Base-by-base conservation (phyloP, 2,888 invertebrate species). In the Plutella xylostella region DNA sequence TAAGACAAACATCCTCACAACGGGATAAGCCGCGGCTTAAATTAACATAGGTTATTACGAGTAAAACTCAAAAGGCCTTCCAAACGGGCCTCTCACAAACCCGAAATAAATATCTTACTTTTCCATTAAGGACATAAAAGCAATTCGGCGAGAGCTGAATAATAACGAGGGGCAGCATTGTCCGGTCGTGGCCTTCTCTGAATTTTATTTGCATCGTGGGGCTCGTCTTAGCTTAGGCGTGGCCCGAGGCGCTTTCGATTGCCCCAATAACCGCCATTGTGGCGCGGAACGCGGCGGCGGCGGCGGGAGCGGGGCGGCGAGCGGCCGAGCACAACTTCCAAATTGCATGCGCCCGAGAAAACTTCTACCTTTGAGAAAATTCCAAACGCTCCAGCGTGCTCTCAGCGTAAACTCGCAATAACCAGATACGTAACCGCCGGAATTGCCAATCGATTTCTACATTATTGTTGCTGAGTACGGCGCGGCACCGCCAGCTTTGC, bases 81-180 rank as follows among this genome's bases (percentile, higher is more conserved):
- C n/a, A n/a, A n/a, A n/a, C n/a, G n/a, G 65, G 65, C 61, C 65
- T 65, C 71, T 65, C 63, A 63, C 62, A 74, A 72, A 69, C 67
- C 65, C 68, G 71, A 74, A 78, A 79, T 78, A 78, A 48, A 45
- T 43, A 48, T 48, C 45, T 48, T 40, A 45, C 48, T 45, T 48
- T 48, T 42, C 42, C 79, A 82, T 79, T 80, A 79, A 72, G 72
- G 72, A 68, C 70, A 79, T 79, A 77, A 80, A 80, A 80, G 77
- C 76, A 73, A 79, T 80, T 77, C 70, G 68, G 72, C 79, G 77
- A 78, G 79, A 74, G 72, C 65, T 72, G 80, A 80, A 82, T 82
- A 83, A 79, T 75, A 80, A 80, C 71, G 77, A 79, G 75, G 79
- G 75, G 65, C 74, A 75, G 72, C 69, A 68, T 62, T 76, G 79